These are phyloP conservation scores for Leptoteleia sp. DNA, from an alignment of 1,140 invertebrate genomes.

Conservation along the genomic window DNA sequence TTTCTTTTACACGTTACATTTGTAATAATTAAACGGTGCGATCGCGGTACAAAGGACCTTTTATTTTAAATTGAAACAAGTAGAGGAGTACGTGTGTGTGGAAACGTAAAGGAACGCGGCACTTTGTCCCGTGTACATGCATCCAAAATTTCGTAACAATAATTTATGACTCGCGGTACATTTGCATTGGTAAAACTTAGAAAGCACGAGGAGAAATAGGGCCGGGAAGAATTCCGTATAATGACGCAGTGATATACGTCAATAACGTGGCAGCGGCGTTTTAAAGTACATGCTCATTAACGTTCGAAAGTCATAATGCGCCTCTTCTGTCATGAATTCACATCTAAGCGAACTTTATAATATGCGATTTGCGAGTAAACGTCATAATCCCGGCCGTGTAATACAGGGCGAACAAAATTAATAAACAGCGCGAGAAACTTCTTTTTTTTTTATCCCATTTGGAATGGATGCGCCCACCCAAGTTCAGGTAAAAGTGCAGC, in stretches of 20 bases:
- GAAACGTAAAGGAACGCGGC: constrained; percentile 17
- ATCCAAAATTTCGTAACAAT: constrained; percentile 32
- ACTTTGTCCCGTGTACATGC: constrained; percentile 20
- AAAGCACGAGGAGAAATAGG: constrained; percentile 7
- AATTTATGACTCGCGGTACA: constrained; percentile 24
- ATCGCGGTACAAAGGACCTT: constrained; percentile 19
- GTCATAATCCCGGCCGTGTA: constrained; percentile 7
- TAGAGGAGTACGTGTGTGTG: constrained; percentile 6
- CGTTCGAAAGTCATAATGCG: constrained; percentile 51
- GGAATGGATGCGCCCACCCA: too few species aligned
- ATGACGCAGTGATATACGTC: constrained; percentile 49
- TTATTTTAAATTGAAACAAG: constrained; percentile 25
- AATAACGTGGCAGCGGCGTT: constrained; percentile 32
- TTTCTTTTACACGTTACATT: constrained; percentile 2
- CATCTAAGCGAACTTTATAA: constrained; percentile 23
- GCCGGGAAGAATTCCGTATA: constrained; percentile 31
- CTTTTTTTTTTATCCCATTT: constrained; percentile 5
- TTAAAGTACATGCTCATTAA: constrained; percentile 51
- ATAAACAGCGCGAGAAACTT: neutral
- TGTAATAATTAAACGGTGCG: constrained; percentile 24
- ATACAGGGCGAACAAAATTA: constrained; percentile 3
- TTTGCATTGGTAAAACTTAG: constrained; percentile 36
- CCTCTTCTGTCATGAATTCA: constrained; percentile 24
- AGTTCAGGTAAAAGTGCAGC: neutral
- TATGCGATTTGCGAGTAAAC: constrained; percentile 29